phyloP scores from a whole-genome alignment of 92 coral and sea anemone genomes.

The Palythoa heliodiscus region DNA sequence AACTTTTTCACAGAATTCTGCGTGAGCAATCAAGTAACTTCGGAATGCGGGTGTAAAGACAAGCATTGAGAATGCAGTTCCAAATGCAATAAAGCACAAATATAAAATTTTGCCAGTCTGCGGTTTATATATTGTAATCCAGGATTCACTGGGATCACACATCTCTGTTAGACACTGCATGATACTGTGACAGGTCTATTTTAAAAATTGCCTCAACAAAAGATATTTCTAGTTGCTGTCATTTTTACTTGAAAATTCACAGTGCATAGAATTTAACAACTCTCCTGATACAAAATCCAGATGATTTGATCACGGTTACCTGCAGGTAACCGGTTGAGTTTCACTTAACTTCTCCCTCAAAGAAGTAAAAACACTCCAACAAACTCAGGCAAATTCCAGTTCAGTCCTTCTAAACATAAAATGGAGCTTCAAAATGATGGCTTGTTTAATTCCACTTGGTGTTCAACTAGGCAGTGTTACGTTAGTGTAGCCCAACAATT shows the following conservation, averaged over 20 bases:
- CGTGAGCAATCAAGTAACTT: conserved; percentile 60
- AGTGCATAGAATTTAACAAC: neutral
- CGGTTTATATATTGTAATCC: conserved; percentile 58
- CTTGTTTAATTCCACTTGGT: neutral
- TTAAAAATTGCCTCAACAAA: neutral
- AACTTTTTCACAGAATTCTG: conserved; percentile 70
- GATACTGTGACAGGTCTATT: neutral
- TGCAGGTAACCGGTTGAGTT: conserved; percentile 29
- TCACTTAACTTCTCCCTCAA: neutral
- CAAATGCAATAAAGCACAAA: conserved; percentile 65
- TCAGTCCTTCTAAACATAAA: neutral
- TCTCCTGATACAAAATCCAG: neutral
- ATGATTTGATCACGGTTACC: neutral
- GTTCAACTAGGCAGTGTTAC: neutral
- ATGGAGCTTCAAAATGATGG: neutral
- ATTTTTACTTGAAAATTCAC: neutral
- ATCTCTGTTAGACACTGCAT: conserved; percentile 9
- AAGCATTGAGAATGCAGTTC: conserved; percentile 68
- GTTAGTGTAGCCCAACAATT: neutral
- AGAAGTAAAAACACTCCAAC: neutral
- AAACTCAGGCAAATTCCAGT: neutral
- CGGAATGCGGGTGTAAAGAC: conserved; percentile 68
- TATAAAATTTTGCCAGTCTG: conserved; percentile 74
- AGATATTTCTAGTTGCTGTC: neutral
- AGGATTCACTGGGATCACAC: conserved; percentile 27